Base-by-base conservation (phyloP, 2,797 vertebrate species). In the Enteromius paludinosus region DNA sequence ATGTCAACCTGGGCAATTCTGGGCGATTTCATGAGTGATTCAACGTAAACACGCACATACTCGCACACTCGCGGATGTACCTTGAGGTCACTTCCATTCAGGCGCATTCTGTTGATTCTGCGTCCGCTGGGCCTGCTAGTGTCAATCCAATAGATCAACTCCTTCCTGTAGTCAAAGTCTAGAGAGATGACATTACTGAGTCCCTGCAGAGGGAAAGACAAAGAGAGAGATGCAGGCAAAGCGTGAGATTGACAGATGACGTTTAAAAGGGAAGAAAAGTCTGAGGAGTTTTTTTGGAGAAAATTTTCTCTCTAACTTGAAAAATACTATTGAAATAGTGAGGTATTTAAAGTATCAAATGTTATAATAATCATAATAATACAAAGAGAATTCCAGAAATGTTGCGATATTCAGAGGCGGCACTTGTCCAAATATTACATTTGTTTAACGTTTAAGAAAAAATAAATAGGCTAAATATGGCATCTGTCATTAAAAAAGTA, bases 61-160 rank as follows among this genome's bases (percentile, higher is more conserved):
- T 28, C 5, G 45, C 23, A 61, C 43, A 28, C 59, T 38, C 15
- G 17, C 18, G 3, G 25, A 73, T 28, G n/a, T 79, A 96, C 96
- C 95, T 96, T 96, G 83, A 95, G 85, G 78, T 96, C 95, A 89
- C 94, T 96, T 89, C 96, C 96, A 73, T 96, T 96, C 85, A 96
- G 91, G 83, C 90, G 93, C 95, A 96, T 96, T 87, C 95, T 94
- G 87, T 96, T 96, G 91, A 96, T 95, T 81, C 93, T 93, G 41
- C 95, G 96, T 84, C 96, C 95, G 59, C 95, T 96, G 35, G 96
- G 96, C 86, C 95, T 92, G 88, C 94, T 96, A 83, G 94, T 95
- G 92, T 96, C 96, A 89, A 96, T 96, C 96, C 95, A 97, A 84
- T 96, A 96, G 86, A 97, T 93, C 87, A 95, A 95, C 89, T 96